These are phyloP conservation scores for Abramis brama DNA, from an alignment of 2,113 vertebrate genomes.

Conservation along the genomic window DNA sequence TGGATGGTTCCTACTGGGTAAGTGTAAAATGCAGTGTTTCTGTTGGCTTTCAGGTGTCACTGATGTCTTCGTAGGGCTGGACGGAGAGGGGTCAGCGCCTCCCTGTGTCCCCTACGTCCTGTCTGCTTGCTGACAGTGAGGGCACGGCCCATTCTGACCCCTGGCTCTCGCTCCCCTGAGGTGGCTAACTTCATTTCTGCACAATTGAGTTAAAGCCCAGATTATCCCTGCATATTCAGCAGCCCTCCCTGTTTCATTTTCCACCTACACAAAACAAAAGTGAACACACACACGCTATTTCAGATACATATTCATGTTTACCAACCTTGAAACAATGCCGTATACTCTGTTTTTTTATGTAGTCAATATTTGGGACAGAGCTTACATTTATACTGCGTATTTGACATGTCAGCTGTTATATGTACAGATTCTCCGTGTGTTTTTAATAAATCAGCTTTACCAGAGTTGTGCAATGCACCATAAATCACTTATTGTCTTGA, in stretches of 20 bases:
- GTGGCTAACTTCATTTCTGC: conserved; percentile 58
- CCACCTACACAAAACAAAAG: conserved; percentile 25
- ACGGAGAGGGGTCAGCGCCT: conserved; percentile 35
- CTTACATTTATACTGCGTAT: conserved; percentile 27
- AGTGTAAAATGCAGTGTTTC: neutral
- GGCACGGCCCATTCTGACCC: conserved; percentile 42
- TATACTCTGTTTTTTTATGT: neutral
- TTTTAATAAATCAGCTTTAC: conserved; percentile 91
- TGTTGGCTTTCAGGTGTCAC: neutral
- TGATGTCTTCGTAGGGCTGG: conserved; percentile 1
- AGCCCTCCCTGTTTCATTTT: conserved; percentile 38
- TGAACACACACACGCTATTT: neutral
- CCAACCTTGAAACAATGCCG: conserved; percentile 11
- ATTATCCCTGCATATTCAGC: conserved; percentile 66
- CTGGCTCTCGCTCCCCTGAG: conserved; percentile 48
- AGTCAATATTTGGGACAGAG: neutral
- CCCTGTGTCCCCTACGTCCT: conserved; percentile 2
- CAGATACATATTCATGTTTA: conserved; percentile 17
- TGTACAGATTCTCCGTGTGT: conserved; percentile 83
- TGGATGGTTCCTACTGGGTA: neutral
- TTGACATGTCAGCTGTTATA: conserved; percentile 71
- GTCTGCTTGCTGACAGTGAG: conserved; percentile 45
- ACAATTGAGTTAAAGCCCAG: conserved; percentile 61
- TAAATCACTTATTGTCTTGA: conserved; percentile 88
- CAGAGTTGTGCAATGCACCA: conserved; percentile 85